Evolutionary conservation across 2,888 invertebrate species (phyloP).

Genomic region (Amphipyra tragopoginis): DNA sequence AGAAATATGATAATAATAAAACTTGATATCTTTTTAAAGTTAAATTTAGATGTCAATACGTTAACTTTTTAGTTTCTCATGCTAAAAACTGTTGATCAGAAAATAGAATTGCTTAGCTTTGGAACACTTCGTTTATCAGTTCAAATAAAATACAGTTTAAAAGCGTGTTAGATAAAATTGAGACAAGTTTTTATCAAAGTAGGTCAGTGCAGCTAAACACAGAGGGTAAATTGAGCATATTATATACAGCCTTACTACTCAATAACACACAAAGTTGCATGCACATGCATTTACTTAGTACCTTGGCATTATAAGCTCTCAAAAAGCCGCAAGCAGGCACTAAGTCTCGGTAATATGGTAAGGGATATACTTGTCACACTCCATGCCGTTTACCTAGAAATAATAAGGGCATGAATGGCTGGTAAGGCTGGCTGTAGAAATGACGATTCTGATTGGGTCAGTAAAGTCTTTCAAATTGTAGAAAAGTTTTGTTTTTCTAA

Average conservation of each 20-base stretch:
- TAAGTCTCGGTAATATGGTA: conserved; percentile 74
- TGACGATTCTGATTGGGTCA: conserved; percentile 1
- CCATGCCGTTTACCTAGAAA: conserved; percentile 87
- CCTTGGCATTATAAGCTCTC: conserved; percentile 87
- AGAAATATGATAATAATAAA: too few species aligned
- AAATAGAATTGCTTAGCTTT: too few species aligned
- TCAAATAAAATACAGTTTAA: too few species aligned
- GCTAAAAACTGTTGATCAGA: too few species aligned
- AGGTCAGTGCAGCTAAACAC: conserved; percentile 12
- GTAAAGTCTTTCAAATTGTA: background rate
- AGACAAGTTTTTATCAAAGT: background rate
- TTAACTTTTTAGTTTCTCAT: too few species aligned
- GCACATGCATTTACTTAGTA: conserved; percentile 75
- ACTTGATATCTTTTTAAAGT: too few species aligned
- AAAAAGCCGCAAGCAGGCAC: conserved; percentile 85
- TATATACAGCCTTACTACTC: conserved; percentile 8
- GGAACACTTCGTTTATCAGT: too few species aligned
- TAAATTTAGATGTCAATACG: too few species aligned
- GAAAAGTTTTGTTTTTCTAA: too few species aligned
- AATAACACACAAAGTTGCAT: conserved; percentile 47
- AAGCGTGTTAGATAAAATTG: conserved; percentile 17
- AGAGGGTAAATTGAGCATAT: background rate
- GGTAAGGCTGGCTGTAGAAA: conserved; percentile 53
- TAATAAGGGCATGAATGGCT: conserved; percentile 66
- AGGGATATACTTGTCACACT: conserved; percentile 75